phyloP scores from a whole-genome alignment of 2,888 invertebrate species.

The Frankliniella intonsa region DNA sequence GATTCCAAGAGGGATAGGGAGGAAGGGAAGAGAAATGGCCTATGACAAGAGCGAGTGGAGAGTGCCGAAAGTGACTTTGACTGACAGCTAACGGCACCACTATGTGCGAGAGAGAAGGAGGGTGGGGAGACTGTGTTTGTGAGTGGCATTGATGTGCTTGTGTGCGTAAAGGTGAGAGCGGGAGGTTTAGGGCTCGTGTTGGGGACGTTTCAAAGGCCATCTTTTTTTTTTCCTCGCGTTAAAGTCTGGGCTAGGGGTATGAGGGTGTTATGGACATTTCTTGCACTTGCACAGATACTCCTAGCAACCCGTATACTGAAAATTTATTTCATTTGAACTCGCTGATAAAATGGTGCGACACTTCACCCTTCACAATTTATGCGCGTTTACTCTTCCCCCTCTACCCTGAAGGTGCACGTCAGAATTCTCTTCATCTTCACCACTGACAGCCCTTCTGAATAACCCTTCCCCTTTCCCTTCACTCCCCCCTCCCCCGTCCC shows the following conservation, averaged over 20 bases:
- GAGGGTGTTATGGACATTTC: background rate
- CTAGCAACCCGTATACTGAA: background rate
- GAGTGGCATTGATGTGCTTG: background rate
- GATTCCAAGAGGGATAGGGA: background rate
- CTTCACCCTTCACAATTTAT: too few relatives aligned
- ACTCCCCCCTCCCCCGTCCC: background rate
- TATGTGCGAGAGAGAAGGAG: background rate
- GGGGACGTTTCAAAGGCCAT: too few relatives aligned
- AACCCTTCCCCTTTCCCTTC: background rate
- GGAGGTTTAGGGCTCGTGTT: background rate
- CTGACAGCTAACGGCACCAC: conserved; percentile 21
- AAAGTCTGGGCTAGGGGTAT: too few relatives aligned
- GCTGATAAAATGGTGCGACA: too few relatives aligned
- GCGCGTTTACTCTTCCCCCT: background rate
- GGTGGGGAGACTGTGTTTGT: background rate
- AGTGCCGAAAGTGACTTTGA: conserved; percentile 26
- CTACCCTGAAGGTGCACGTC: background rate
- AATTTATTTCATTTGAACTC: background rate
- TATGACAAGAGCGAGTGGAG: conserved; percentile 8
- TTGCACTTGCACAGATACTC: background rate
- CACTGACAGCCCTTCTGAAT: conserved; percentile 19
- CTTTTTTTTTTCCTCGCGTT: too few relatives aligned
- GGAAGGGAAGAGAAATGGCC: conserved; percentile 19
- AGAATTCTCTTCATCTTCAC: conserved; percentile 7
- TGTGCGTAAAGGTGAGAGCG: background rate